Base-by-base conservation (phyloP, 2,888 invertebrate genomes). In the Panopea generosa region DNA sequence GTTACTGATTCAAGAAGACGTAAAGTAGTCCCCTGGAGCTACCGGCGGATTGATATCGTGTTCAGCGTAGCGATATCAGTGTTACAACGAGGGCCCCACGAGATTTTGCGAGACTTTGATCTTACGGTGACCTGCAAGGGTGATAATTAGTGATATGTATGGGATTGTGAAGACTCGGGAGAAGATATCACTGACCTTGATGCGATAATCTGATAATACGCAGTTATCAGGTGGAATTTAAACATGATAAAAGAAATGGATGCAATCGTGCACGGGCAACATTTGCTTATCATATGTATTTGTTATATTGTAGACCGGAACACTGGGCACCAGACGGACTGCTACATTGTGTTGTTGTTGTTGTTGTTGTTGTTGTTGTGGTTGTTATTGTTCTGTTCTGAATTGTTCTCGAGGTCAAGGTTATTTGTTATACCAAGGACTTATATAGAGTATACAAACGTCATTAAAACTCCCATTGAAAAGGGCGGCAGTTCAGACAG, bases 1-100 rank as follows among this genome's bases (percentile, higher is more conserved):
- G 22, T 18, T 45, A 29, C 61, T 62, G 53, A 68, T 49, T 57
- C 57, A 62, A 62, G 67, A 43, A 47, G 62, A 68, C 40, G 27
- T 38, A 72, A 77, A 77, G 53, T 72, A 77, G 72, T 77, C 69
- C 72, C 72, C 72, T 55, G 26, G 68, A 72, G 77, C 63, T 55
- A 65, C 38, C 33, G 40, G 77, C 69, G 77, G 53, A 77, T 18
- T 65, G 57, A 77, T 77, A 77, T 77, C 72, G 60, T 77, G 33
- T 77, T 77, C 77, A 26, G 50, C 53, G 53, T 59, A 45, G 60
- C 49, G 55, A 56, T 65, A 63, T 68, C 72, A 60, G 43, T 55
- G 63, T 57, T 68, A 70, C 50, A 56, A 61, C 49, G 62, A 60
- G 72, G 33, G 69, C 69, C 77, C 72, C 72, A 16, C 50, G 72